phyloP scores from a whole-genome alignment of 1,140 invertebrate species.

The Drosophila ambigua region DNA sequence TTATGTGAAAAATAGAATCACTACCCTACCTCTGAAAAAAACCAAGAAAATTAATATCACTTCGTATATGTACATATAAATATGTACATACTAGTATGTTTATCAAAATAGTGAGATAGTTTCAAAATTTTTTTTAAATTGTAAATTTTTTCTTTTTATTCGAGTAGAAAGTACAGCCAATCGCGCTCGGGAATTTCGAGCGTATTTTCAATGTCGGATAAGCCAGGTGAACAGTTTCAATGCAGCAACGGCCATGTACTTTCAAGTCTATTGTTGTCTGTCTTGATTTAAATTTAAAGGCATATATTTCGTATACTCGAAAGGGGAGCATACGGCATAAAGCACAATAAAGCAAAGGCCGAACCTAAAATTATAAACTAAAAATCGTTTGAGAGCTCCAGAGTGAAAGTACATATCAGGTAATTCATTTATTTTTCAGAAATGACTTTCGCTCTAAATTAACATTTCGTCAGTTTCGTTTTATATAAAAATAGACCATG shows the following conservation, averaged over 20 bases:
- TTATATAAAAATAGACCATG: constrained; percentile 38
- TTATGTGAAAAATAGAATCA: too few relatives aligned
- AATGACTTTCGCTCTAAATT: constrained; percentile 46
- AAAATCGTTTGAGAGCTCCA: constrained; percentile 21
- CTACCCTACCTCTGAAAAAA: too few relatives aligned
- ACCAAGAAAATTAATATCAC: too few relatives aligned
- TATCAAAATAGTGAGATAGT: too few relatives aligned
- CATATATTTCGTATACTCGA: constrained; percentile 21
- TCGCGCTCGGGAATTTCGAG: constrained; percentile 27
- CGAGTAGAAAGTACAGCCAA: constrained; percentile 31
- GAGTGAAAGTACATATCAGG: constrained; percentile 60
- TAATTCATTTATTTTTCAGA: constrained; percentile 44
- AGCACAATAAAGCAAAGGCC: constrained; percentile 13
- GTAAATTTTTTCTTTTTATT: constrained; percentile 4
- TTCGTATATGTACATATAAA: too few relatives aligned
- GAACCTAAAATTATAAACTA: constrained; percentile 32
- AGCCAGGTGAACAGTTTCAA: constrained; percentile 25
- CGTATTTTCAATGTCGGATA: constrained; percentile 28
- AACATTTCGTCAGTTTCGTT: constrained; percentile 52
- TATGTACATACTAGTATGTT: too few relatives aligned
- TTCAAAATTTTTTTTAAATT: too few relatives aligned
- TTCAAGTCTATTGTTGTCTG: constrained; percentile 10
- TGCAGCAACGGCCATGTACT: constrained; percentile 10
- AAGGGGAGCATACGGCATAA: constrained; percentile 9
- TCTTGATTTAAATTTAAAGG: constrained; percentile 38